A percentile compares a stretch with the other conserved stretches of the same genome.
These are phyloP conservation scores for Gymnorhina tibicen DNA, from an alignment of 2,113 vertebrate species.

Conservation along the genomic window DNA sequence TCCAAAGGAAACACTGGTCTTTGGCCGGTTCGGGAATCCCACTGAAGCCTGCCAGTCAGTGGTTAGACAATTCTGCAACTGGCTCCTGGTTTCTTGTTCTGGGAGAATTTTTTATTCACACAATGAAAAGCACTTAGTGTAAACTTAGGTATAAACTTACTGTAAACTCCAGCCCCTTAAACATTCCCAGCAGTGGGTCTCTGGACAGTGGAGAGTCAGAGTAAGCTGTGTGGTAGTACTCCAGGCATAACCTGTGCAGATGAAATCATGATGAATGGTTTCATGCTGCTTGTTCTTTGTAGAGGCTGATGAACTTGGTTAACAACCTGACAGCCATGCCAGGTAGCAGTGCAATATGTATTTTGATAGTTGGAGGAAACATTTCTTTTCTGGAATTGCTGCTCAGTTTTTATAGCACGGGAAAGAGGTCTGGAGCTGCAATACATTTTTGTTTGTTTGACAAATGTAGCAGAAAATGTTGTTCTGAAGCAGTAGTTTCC, in stretches of 20 bases:
- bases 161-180: not conserved
- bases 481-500: not conserved
- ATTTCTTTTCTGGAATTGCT: not conserved
- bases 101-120: not conserved
- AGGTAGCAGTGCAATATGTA: not conserved
- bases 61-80: not conserved
- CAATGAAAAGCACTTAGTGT: not conserved
- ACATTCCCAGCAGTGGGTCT: not conserved
- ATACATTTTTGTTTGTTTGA: conserved; percentile 1
- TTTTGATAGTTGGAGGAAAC: not conserved
- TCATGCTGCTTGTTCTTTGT: not conserved
- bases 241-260: not conserved
- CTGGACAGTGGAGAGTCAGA: not conserved
- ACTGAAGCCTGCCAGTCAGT: not conserved
- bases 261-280: not conserved
- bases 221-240: not conserved
- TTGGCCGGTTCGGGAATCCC: not conserved
- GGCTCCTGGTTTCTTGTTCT: not conserved
- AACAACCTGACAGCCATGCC: not conserved
- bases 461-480: not conserved
- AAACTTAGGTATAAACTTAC: not conserved
- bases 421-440: not conserved
- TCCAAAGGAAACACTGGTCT: not conserved
- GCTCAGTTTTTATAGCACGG: not conserved
- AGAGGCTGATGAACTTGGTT: not conserved